These are phyloP conservation scores for Allolobophora icterica DNA, from an alignment of 2,888 invertebrate species.

Conservation along the genomic window DNA sequence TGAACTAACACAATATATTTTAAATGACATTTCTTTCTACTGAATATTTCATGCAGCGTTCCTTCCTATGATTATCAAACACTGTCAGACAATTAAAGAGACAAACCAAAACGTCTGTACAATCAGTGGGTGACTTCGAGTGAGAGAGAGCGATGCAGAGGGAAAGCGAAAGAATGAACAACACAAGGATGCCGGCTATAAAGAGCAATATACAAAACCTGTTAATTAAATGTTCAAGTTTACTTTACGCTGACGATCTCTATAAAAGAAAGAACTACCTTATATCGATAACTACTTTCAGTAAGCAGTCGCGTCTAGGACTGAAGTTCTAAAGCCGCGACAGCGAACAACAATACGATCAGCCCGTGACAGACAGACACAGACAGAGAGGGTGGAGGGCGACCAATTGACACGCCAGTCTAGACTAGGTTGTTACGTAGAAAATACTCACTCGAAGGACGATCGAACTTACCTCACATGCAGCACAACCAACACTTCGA, in stretches of 20 bases:
- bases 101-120: not conserved
- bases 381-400: not conserved
- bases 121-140: too few species aligned
- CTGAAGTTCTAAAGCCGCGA: not conserved
- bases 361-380: slow-evolving; percentile 17
- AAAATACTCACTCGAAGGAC: slow-evolving; percentile 1
- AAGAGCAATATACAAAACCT: not conserved
- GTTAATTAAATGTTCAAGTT: not conserved
- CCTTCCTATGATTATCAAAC: not conserved
- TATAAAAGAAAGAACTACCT: not conserved
- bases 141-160: not conserved
- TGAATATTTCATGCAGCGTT: not conserved
- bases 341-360: not conserved
- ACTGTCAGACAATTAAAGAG: not conserved
- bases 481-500: not conserved
- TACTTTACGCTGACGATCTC: not conserved
- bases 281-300: not conserved
- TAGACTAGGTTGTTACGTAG: not conserved
- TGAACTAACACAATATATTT: too few species aligned
- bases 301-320: not conserved
- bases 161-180: not conserved
- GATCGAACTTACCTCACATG: not conserved
- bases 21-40: not conserved
- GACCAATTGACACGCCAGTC: slow-evolving; percentile 14
- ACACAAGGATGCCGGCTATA: not conserved